Base-by-base conservation (phyloP, 2,113 vertebrate species). In the Petromus typicus region DNA sequence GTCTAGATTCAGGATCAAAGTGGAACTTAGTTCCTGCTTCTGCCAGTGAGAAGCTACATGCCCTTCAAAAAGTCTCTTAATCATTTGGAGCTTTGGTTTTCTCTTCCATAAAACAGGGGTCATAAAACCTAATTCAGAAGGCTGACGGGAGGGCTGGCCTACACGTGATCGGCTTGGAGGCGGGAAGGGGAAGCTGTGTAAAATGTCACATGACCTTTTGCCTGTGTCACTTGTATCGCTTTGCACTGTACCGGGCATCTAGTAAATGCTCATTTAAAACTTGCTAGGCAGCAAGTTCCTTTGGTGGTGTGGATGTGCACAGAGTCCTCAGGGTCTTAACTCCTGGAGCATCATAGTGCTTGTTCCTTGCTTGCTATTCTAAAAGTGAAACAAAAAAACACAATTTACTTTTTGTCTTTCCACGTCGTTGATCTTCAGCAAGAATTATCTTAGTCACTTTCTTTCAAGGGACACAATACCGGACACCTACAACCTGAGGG, bases 31-130 rank as follows among this genome's bases (percentile, higher is more conserved):
- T 34, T 34, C 54, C 45, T 54, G 18, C 83, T 84, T 73, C 63
- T 54, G 45, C 40, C 45, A 43, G 32, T 86, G 67, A 34, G 9
- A 20, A 43, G 12, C 73, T 56, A 2, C 67, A n/a, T 30, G 57
- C 37, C 64, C 32, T 22, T 67, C 27, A 34, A 82, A 69, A 82
- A 34, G 27, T 76, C n/a, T 40, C 32, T 56, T 23, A 76, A 79
- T 61, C 30, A 32, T 80, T 61, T 81, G 43, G 34, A 64, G 40
- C 63, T 64, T 78, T 5, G 13, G n/a, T 61, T 96, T 94, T 86
- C 57, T 69, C 76, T 64, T 84, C 85, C 73, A 67, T 85, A 86
- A 95, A 86, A 79, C 54, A 13, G 34, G 14, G 75, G 30, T 67
- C 57, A 54, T 75, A 86, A 82, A 86, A 92, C 32, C 43, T 37